phyloP scores from a whole-genome alignment of 2,888 invertebrate genomes.

The Cantharis rufa region DNA sequence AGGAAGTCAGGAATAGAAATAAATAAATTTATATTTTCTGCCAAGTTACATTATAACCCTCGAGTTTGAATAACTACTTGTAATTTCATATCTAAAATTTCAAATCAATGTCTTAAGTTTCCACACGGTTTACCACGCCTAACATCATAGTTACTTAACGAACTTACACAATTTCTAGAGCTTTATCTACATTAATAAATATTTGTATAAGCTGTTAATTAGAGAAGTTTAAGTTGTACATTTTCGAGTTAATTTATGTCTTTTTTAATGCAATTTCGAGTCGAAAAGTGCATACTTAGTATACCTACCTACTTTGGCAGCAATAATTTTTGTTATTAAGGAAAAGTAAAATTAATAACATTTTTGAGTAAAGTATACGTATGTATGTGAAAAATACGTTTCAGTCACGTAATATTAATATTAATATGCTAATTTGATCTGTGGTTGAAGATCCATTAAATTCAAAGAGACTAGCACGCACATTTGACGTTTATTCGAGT shows the following conservation, averaged over 20 bases:
- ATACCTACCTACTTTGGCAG: not conserved
- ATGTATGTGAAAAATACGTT: constrained; percentile 1
- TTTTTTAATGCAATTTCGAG: not conserved
- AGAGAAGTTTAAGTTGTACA: not conserved
- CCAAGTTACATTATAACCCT: not conserved
- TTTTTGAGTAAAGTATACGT: not conserved
- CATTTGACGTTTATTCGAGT: constrained; percentile 3
- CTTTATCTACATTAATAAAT: constrained; percentile 3
- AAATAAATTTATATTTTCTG: not conserved
- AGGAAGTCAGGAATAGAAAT: no score
- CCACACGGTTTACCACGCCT: not conserved
- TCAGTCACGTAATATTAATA: constrained; percentile 16
- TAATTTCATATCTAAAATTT: constrained; percentile 7
- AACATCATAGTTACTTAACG: not conserved
- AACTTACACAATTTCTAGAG: constrained; percentile 9
- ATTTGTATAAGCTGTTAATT: constrained; percentile 2
- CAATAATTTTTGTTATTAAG: not conserved
- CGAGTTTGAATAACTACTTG: not conserved
- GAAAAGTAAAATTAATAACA: not conserved
- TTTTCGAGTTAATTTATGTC: not conserved
- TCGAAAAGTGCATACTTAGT: not conserved
- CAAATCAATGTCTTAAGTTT: constrained; percentile 15
- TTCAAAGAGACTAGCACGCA: constrained; percentile 19
- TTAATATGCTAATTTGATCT: constrained; percentile 25
- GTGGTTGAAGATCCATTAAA: constrained; percentile 22